A percentile compares a stretch with the other conserved stretches of the same genome.
These are phyloP conservation scores for Delphinus delphis DNA, from an alignment of 2,113 vertebrate species.

Conservation along the genomic window DNA sequence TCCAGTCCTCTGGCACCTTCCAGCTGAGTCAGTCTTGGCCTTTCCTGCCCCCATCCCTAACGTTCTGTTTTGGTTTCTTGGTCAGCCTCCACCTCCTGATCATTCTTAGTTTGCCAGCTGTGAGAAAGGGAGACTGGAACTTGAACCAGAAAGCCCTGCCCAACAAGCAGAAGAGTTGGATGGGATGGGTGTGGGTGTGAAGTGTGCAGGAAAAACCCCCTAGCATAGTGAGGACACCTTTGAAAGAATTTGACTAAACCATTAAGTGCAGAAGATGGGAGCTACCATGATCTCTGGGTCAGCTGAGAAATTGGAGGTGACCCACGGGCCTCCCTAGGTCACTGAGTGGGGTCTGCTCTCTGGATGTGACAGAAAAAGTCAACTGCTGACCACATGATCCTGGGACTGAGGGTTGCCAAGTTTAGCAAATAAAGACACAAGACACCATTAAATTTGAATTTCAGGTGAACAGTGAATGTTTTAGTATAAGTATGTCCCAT, in stretches of 20 bases:
- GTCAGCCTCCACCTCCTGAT: background rate
- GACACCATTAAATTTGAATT: slow-evolving; percentile 23
- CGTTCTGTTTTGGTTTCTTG: background rate
- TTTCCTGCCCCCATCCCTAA: background rate
- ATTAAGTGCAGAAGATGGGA: background rate
- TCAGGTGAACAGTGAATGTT: background rate
- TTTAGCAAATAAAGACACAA: slow-evolving; percentile 4
- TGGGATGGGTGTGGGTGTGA: background rate
- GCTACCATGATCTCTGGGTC: background rate
- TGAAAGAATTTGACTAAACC: background rate
- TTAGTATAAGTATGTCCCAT: background rate
- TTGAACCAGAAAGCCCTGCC: background rate
- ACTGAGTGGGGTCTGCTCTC: background rate
- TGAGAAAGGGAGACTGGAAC: background rate
- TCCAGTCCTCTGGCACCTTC: background rate
- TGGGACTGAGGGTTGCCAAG: background rate
- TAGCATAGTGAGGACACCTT: background rate
- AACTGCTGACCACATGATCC: background rate
- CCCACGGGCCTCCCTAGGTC: background rate
- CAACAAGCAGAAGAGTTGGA: background rate
- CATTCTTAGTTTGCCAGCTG: slow-evolving; percentile 38
- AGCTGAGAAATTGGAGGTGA: background rate
- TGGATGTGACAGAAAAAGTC: background rate
- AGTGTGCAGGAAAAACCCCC: background rate
- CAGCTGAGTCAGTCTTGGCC: background rate